A percentile compares a stretch with the other conserved stretches of the same genome.
Evolutionary conservation across 35 echinoderm and acorn worm genomes (phyloP).

Genomic region (Stichopus chloronotus): DNA sequence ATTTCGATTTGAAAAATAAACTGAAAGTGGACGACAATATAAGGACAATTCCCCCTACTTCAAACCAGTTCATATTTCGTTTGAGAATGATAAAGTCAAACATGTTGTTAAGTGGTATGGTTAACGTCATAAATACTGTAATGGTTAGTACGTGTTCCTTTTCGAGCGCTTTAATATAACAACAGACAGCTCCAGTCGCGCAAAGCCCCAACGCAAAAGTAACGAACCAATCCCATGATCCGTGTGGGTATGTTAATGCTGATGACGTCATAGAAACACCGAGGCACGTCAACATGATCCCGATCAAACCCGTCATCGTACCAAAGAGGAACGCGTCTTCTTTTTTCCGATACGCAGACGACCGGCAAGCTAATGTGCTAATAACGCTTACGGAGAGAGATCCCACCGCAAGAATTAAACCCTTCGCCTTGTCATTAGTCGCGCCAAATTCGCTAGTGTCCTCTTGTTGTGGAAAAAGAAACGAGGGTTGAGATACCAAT

Average conservation of each 20-base stretch:
- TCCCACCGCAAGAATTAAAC: not conserved
- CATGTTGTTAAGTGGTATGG: not conserved
- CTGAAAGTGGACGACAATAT: slow-evolving; percentile 25
- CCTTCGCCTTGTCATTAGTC: not conserved
- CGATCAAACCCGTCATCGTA: slow-evolving; percentile 15
- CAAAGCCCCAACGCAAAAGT: not conserved
- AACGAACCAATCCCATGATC: not conserved
- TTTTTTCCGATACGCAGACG: not conserved
- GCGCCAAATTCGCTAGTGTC: not conserved
- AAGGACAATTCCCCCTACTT: not conserved
- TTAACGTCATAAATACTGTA: slow-evolving; percentile 12
- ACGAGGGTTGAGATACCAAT: slow-evolving; percentile 19
- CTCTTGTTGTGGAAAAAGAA: not conserved
- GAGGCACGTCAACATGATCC: not conserved
- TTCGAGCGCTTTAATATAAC: not conserved
- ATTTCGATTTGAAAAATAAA: not conserved
- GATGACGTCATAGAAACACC: not conserved
- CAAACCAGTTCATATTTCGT: not conserved
- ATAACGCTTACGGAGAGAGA: not conserved
- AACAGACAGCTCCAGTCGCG: not conserved
- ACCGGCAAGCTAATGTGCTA: not conserved
- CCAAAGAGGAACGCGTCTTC: not conserved
- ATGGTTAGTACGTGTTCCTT: slow-evolving; percentile 9
- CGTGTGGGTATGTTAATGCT: not conserved
- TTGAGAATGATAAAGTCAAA: slow-evolving; percentile 16